Conservation (phyloP, 2,797 vertebrate species). For the Cichlasoma orientale region DNA sequence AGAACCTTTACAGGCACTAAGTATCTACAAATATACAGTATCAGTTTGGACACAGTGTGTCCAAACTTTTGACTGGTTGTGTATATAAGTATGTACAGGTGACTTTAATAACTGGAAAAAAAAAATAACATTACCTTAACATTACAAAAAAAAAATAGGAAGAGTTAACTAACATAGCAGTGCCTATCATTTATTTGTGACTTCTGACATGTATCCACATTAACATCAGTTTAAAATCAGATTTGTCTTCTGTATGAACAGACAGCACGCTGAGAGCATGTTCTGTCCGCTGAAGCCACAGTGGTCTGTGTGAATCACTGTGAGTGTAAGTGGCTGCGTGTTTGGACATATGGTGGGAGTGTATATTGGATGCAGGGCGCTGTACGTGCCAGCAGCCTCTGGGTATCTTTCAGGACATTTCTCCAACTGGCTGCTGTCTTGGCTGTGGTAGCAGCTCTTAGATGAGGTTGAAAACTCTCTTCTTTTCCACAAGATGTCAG, state of each 20-base stretch:
- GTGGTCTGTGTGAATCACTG: constrained; percentile 5
- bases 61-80: no score
- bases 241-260: not conserved
- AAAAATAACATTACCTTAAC: not conserved
- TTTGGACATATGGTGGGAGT: constrained; percentile 71
- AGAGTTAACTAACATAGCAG: not conserved
- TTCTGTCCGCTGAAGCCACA: constrained; percentile 3
- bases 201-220: not conserved
- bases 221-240: not conserved
- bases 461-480: constrained; percentile 55
- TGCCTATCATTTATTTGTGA: not conserved
- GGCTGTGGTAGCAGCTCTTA: constrained; percentile 42
- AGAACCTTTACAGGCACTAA: not conserved
- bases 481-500: constrained; percentile 40
- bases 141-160: not conserved
- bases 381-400: constrained; percentile 73
- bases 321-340: constrained; percentile 26
- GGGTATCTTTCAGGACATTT: constrained; percentile 73
- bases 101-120: not conserved
- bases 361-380: constrained; percentile 58
- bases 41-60: no score
- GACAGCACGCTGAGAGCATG: not conserved
- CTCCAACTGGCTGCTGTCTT: constrained; percentile 67
- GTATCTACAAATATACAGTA: not conserved
- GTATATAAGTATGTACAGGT: not conserved